A percentile compares a stretch with the other conserved stretches of the same genome.
Evolutionary conservation across 2,113 vertebrate genomes (phyloP).

Genomic region (Brachyhypopomus gauderio): DNA sequence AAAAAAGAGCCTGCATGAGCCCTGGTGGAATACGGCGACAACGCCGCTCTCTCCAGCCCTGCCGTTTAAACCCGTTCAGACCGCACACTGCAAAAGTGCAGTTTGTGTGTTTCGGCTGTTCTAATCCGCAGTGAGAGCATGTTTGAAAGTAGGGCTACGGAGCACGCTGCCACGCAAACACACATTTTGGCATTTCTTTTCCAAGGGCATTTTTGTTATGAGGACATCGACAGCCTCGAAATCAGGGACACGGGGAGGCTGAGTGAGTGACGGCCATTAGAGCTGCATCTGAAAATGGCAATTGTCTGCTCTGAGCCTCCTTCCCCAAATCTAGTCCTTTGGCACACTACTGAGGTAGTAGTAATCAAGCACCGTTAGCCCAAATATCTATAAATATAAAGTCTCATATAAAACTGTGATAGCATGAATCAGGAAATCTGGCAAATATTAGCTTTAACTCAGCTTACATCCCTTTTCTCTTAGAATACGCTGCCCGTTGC

Average conservation of each 20-base stretch:
- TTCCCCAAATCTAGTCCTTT: too few relatives aligned
- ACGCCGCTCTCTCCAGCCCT: constrained; percentile 28
- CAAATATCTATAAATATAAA: neutral
- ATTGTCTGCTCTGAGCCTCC: too few relatives aligned
- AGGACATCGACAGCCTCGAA: neutral
- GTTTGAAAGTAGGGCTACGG: constrained; percentile 30
- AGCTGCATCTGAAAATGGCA: too few relatives aligned
- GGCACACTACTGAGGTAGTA: too few relatives aligned
- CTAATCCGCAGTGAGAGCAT: constrained; percentile 20
- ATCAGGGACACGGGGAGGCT: neutral
- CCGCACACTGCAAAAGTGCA: constrained; percentile 9
- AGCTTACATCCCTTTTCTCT: constrained; percentile 27
- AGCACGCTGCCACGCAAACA: constrained; percentile 12
- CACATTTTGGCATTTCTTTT: neutral
- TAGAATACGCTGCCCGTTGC: constrained; percentile 27
- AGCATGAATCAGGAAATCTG: constrained; percentile 36
- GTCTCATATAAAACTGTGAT: constrained; percentile 22
- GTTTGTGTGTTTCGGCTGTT: constrained; percentile 27
- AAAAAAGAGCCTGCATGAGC: constrained; percentile 47
- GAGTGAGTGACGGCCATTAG: neutral
- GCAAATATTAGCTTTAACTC: constrained; percentile 50
- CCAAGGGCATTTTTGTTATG: neutral
- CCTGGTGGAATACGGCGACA: constrained; percentile 57
- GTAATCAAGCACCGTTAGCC: neutral
- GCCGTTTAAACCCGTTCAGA: neutral